Evolutionary conservation across 2,797 vertebrate genomes (phyloP).

Genomic region (Clarias platycephalus): DNA sequence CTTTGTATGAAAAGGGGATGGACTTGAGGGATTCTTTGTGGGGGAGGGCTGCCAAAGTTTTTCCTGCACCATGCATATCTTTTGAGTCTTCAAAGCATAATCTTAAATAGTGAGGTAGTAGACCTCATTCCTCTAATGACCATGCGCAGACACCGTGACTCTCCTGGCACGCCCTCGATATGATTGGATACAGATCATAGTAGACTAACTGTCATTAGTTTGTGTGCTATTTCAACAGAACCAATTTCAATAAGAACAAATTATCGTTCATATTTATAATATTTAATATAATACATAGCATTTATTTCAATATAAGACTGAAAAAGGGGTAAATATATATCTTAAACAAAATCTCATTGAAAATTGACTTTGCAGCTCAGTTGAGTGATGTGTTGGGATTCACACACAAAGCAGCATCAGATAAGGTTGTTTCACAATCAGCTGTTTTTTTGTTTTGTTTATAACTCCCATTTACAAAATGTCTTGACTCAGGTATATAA

Average conservation of each 20-base stretch:
- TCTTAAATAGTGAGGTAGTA: background rate
- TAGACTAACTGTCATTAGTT: background rate
- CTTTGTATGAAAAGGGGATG: slow-evolving; percentile 23
- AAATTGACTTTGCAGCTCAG: background rate
- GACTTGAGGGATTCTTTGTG: slow-evolving; percentile 33
- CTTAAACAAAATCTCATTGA: background rate
- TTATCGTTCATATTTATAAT: background rate
- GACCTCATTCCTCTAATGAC: background rate
- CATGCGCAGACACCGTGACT: background rate
- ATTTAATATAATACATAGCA: background rate
- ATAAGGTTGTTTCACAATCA: slow-evolving; percentile 49
- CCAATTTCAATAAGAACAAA: background rate
- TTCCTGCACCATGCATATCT: slow-evolving; percentile 10
- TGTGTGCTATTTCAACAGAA: background rate
- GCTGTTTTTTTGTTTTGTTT: slow-evolving; percentile 52
- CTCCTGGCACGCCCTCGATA: background rate
- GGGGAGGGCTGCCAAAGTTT: slow-evolving; percentile 23
- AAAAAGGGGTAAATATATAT: background rate
- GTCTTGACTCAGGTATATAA: slow-evolving; percentile 38
- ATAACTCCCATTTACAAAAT: slow-evolving; percentile 46
- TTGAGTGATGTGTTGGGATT: slow-evolving; percentile 5
- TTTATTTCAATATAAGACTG: background rate
- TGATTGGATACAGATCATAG: background rate
- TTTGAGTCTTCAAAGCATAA: slow-evolving; percentile 3
- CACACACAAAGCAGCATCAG: slow-evolving; percentile 17